phyloP scores from a whole-genome alignment of 2,113 vertebrate genomes.

The Pluvianellus socialis region DNA sequence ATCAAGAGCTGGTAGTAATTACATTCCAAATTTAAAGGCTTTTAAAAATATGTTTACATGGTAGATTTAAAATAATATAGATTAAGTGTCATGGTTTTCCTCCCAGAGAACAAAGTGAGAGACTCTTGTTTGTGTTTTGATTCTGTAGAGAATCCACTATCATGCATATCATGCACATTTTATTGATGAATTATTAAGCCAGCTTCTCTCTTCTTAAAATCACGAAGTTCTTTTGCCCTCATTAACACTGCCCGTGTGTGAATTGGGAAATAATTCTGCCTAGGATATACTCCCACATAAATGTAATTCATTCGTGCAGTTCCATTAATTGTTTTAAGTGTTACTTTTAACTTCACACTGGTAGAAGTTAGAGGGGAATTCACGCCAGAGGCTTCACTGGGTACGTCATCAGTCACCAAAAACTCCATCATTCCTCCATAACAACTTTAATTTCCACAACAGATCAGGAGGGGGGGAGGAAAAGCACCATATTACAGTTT shows the following conservation, averaged over 20 bases:
- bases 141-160: not conserved
- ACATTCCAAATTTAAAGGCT: not conserved
- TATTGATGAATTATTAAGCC: not conserved
- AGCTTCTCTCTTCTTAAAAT: not conserved
- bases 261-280: not conserved
- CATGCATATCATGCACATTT: not conserved
- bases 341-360: not conserved
- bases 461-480: not conserved
- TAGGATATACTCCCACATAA: not conserved
- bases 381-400: not conserved
- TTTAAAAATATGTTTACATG: conserved; percentile 27
- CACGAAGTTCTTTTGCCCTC: not conserved
- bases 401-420: not conserved
- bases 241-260: not conserved
- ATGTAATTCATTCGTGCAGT: not conserved
- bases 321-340: not conserved
- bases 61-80: conserved; percentile 23
- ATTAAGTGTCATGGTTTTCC: not conserved
- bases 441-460: not conserved
- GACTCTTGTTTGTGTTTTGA: not conserved
- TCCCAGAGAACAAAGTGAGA: not conserved
- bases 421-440: not conserved
- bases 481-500: not conserved
- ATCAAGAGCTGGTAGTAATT: conserved; percentile 39
- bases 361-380: not conserved